phyloP scores from a whole-genome alignment of 1,140 invertebrate genomes.

The Kradibia gibbosae region DNA sequence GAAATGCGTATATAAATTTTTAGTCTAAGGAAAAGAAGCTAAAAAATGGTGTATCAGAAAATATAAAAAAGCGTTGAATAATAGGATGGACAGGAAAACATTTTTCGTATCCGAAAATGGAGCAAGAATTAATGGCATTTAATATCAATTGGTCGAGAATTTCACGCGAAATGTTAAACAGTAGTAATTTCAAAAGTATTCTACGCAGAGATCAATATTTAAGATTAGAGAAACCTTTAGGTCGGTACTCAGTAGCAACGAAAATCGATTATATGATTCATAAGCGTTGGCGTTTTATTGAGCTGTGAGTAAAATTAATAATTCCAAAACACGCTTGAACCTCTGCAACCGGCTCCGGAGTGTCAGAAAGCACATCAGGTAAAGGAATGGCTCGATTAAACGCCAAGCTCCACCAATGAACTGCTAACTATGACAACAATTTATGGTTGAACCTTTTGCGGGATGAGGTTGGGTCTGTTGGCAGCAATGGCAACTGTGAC shows the following conservation, averaged over 20 bases:
- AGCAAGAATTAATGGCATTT: not conserved
- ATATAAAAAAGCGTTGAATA: not conserved
- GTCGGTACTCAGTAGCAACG: not conserved
- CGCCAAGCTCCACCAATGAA: constrained; percentile 15
- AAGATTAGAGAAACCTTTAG: constrained; percentile 1
- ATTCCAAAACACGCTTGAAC: constrained; percentile 41
- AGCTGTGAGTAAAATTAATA: constrained; percentile 22
- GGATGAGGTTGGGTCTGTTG: not conserved
- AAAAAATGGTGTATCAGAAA: not conserved
- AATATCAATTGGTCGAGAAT: not conserved
- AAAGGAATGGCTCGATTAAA: constrained; percentile 45
- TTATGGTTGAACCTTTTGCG: constrained; percentile 7
- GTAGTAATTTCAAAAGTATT: constrained; percentile 12
- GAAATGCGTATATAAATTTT: no score
- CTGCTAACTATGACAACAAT: not conserved
- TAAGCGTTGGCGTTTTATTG: not conserved
- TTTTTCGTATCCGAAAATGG: not conserved
- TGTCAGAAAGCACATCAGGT: constrained; percentile 41
- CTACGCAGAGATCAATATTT: constrained; percentile 34
- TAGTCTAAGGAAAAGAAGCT: no score
- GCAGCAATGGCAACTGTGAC: no score
- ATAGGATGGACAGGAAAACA: not conserved
- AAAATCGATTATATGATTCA: constrained; percentile 27
- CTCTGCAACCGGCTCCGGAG: not conserved
- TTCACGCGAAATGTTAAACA: constrained; percentile 15